Evolutionary conservation across 2,113 vertebrate species (phyloP).

Genomic region (Pheucticus melanocephalus): DNA sequence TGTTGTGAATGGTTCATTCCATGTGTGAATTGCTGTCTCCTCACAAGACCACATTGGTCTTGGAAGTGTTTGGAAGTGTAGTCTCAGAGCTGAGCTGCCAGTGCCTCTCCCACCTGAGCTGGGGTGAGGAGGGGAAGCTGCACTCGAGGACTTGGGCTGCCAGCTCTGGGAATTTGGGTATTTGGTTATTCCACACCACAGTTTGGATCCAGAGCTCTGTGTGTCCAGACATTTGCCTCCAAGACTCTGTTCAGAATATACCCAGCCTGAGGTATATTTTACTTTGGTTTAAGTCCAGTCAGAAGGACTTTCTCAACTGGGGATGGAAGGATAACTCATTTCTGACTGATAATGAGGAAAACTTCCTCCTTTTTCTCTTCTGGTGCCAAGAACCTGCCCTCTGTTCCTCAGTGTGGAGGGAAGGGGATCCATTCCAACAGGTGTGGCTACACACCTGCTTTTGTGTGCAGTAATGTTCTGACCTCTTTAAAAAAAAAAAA

Average conservation of each 20-base stretch:
- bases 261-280: neutral
- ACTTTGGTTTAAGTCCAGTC: neutral
- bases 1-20: constrained; percentile 29
- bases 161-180: neutral
- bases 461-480: constrained; percentile 44
- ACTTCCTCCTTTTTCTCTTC: constrained; percentile 26
- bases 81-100: neutral
- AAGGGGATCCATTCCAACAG: constrained; percentile 15
- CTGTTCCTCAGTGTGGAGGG: neutral
- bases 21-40: neutral
- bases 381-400: constrained; percentile 47
- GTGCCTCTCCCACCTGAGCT: neutral
- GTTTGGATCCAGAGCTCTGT: neutral
- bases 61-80: neutral
- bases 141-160: neutral
- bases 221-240: neutral
- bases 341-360: constrained; percentile 8
- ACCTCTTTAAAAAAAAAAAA: constrained; percentile 30
- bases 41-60: constrained; percentile 3
- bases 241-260: neutral
- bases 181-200: neutral
- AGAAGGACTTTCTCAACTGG: neutral
- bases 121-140: neutral
- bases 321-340: constrained; percentile 12
- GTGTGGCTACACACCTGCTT: constrained; percentile 31